phyloP scores from a whole-genome alignment of 2,888 invertebrate genomes.

The Diaphora mendica region DNA sequence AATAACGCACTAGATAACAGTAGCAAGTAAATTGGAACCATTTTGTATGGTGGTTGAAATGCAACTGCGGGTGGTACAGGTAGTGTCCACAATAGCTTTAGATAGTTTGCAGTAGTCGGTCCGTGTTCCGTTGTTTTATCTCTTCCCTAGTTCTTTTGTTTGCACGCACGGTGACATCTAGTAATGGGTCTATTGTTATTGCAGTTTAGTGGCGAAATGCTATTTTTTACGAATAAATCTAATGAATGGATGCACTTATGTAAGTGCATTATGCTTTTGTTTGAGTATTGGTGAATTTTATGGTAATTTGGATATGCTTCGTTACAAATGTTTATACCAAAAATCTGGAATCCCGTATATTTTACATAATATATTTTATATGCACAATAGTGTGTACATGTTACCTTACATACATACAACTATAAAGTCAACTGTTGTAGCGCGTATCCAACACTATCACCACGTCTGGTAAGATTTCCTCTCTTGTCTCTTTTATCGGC shows the following conservation, averaged over 20 bases:
- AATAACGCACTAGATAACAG: conserved; percentile 53
- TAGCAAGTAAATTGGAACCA: conserved; percentile 67
- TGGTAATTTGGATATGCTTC: background rate
- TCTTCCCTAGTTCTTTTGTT: conserved; percentile 82
- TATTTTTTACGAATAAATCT: conserved; percentile 41
- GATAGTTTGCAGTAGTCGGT: conserved; percentile 66
- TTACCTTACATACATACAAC: too few species aligned
- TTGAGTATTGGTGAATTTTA: conserved; percentile 3
- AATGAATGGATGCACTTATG: conserved; percentile 39
- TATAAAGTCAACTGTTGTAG: too few species aligned
- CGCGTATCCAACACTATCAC: background rate
- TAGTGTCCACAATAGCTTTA: conserved; percentile 64
- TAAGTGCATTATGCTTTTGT: conserved; percentile 25
- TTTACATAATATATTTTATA: too few species aligned
- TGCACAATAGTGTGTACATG: too few species aligned
- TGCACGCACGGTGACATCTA: conserved; percentile 84
- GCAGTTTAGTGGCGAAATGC: conserved; percentile 64
- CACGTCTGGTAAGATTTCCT: background rate
- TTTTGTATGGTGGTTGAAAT: conserved; percentile 57
- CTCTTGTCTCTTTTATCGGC: too few species aligned
- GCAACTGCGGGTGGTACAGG: conserved; percentile 67
- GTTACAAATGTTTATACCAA: background rate
- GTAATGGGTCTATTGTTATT: conserved; percentile 81
- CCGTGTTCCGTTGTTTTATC: conserved; percentile 77
- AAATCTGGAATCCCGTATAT: background rate